Base-by-base conservation (phyloP, 2,797 vertebrate genomes). In the Pterois miles region DNA sequence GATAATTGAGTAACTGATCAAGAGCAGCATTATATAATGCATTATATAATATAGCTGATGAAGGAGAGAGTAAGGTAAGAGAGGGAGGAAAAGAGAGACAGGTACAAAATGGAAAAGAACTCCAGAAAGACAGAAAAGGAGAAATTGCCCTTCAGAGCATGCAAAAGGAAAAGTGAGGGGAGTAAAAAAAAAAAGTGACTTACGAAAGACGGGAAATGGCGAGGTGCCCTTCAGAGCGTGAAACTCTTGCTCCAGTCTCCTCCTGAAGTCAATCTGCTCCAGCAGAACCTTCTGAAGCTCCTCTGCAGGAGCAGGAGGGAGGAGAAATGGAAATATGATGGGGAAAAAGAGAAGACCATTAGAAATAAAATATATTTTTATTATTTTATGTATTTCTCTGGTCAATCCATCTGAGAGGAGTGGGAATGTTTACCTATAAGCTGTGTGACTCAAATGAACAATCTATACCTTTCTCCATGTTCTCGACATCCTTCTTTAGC, bases 261-360 rank as follows among this genome's bases (percentile, higher is more conserved):
- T 96, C 83, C 97, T 95, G 83, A 99, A 95, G 93, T 99, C 97
- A 0, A 99, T 99, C 93, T 99, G 98, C 88, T 99, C 98, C 82
- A 99, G 96, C 65, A 99, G 95, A 91, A 99, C 98, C 94, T 99
- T 99, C 95, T 99, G 98, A 71, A 99, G 98, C 84, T 99, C 98
- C 92, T 99, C 98, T 99, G 93, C 90, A 89, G 79, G 91, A 71
- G 50, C 33, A 65, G 43, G 46, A 50, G 29, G 9, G 10, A 78
- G 36, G 8, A 74, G 23, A 66, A 20, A 83, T 29, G 2, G 31
- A 53, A 25, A 71, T 4, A 73, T 0, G 9, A 53, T 11, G 2
- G 10, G 3, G n/a, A 29, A 27, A 62, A n/a, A 58, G 18, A 53
- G 50, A 25, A 18, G 8, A n/a, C 5, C 18, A 2, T 60, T 12